Base-by-base conservation (phyloP, 2,113 vertebrate genomes). In the Cichladusa arquata region DNA sequence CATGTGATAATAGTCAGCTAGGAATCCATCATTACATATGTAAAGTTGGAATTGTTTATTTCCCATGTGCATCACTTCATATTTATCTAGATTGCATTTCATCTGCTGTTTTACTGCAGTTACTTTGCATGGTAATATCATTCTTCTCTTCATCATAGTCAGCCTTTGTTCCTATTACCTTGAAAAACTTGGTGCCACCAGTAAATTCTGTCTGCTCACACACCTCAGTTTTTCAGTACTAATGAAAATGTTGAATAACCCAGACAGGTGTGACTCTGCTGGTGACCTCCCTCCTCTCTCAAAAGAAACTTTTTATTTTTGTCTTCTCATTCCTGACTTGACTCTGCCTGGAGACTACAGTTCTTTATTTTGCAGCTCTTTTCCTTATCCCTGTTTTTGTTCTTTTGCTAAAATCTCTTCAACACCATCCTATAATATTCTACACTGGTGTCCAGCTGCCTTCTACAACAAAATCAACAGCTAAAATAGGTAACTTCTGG, bases 31-130 rank as follows among this genome's bases (percentile, higher is more conserved):
- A 85, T 90, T 91, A 90, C 22, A 36, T 60, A 90, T 71, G 70
- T 40, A 76, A 95, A 91, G 44, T 79, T 90, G 36, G n/a, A 92
- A 76, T 28, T 67, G 57, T 66, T 95, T 80, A 86, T 93, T 94
- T 91, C 78, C 78, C 81, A n/a, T 12, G 40, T 65, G 57, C 40
- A 72, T 40, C 65, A 65, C 57, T 81, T 79, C n/a, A 24, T 64
- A 72, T 93, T 91, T 67, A 48, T 79, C 44, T 76, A 51, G n/a
- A 74, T n/a, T 79, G 26, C 36, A 90, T 67, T 96, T 90, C 31
- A 72, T 76, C 36, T 79, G 28, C 48, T 82, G 19, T 69, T 93
- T 81, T 79, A 64, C 40, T 81, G 57, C 70, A 91, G 38, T 82
- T 54, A 48, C 65, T 64, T 76, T 71, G 47, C 44, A 84, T 17